Conservation (phyloP, 92 coral and sea anemone genomes). For the Phymanthus crucifer region DNA sequence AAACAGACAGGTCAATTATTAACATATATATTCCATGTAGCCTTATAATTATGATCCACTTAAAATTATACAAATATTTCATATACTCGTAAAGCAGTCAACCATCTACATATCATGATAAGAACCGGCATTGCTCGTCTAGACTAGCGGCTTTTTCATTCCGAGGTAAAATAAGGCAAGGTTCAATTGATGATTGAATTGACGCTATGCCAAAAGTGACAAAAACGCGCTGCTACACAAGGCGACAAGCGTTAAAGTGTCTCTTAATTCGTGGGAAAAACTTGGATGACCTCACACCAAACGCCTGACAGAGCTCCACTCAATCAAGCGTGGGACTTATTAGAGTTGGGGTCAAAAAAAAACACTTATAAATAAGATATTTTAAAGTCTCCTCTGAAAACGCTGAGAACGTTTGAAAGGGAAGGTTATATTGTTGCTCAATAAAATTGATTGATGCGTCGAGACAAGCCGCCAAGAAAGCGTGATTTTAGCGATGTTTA, state of each 20-base stretch:
- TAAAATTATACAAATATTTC: neutral
- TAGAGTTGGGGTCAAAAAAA: neutral
- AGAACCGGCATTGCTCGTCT: neutral
- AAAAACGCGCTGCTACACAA: neutral
- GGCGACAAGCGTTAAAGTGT: conserved; percentile 4
- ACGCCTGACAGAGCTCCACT: neutral
- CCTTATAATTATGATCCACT: neutral
- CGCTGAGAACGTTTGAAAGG: neutral
- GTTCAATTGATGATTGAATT: neutral
- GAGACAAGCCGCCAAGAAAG: neutral
- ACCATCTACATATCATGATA: neutral
- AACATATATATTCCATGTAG: neutral
- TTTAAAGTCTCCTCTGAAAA: neutral
- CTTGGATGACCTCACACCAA: neutral
- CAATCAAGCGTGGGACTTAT: neutral
- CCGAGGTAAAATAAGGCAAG: neutral
- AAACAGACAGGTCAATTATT: neutral
- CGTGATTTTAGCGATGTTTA: neutral
- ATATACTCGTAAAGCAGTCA: neutral
- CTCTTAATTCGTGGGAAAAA: neutral
- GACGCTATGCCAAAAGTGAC: neutral
- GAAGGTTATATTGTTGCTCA: neutral
- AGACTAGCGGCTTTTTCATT: neutral
- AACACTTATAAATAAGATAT: neutral
- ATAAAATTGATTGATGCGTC: neutral